Evolutionary conservation across 2,888 invertebrate species (phyloP), one percentile per base, ranked within the genome.

Genomic region (Scrobipalpa costella): DNA sequence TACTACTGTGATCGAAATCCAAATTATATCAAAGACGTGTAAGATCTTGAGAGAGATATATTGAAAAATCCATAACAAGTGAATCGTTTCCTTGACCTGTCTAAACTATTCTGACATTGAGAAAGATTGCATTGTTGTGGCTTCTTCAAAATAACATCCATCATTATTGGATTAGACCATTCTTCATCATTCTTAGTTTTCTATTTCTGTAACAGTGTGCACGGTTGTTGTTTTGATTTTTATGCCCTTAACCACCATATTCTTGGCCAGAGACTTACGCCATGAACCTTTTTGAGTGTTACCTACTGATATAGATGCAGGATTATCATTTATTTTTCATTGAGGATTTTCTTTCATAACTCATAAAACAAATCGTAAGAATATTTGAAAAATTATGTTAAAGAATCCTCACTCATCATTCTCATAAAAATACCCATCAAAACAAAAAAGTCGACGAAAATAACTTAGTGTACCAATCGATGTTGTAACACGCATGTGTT

Each of bases 401-500:
- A 49, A 60, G 33, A 60, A 34, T 60, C 49, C 44, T 60, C 60
- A 34, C 7, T 17, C 21, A 27, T 27, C 59, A 44, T 59, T 52
- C n/a, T 44, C 59, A 40, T 44, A 13, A 59, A 17, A n/a, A n/a
- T n/a, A n/a, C 17, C 36, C n/a, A 57, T 15, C 33, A 27, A 27
- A 15, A 57, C 36, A 2, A 57, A 40, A 58, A 2, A 17, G 49
- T 60, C 49, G 60, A 47, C 60, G 15, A 40, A 44, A 55, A 57
- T 49, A 60, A 57, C 33, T 19, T 55, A 34, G 55, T 33, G 27
- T 63, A 66, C 44, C 11, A 63, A 69, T 88, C 84, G 84, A 81
- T 89, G 90, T 90, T 87, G 77, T 90, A 90, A 90, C 90, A 87
- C 79, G 91, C 90, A 90, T 90, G 91, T 90, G 90, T 91, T 90